Base-by-base conservation (phyloP, 2,888 invertebrate genomes). In the Agrotis ipsilon region DNA sequence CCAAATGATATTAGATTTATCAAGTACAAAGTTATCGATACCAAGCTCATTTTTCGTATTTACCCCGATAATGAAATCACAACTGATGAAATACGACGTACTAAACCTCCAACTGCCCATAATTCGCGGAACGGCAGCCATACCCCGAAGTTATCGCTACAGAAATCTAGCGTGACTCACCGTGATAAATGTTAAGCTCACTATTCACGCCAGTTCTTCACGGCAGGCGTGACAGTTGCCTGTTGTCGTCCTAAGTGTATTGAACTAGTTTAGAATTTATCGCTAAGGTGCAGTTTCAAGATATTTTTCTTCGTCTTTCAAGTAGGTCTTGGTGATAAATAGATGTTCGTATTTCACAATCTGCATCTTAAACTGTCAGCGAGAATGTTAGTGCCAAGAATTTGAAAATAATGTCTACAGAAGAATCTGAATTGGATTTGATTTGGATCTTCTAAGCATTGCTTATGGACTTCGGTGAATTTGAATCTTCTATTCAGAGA, bases 181-280 rank as follows among this genome's bases (percentile, higher is more conserved):
- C 43, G 65, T 83, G 82, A 83, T 84, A 76, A 84, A 82, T 82
- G 58, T 65, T 48, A 57, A 21, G 45, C 68, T 60, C 72, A 78
- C 63, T 67, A 58, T 76, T 70, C 75, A 55, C 68, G 57, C 58
- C 46, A 75, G 68, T 61, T 70, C 65, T 54, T 74, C 73, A 72
- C 67, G 70, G 49, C 70, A 61, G 68, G 18, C 73, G 78, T 71
- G 84, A 69, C 84, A 69, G 68, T 75, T 46, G 46, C 72, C 67
- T 60, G 82, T 76, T 65, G 69, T 62, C 48, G 64, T 24, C 32
- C 69, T 77, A 77, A 83, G 75, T 82, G 77, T 80, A 85, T 82
- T 84, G 72, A 80, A 83, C 61, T 72, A 73, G 69, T 73, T 81
- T 66, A 55, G 60, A 68, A 75, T 82, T 80, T 72, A 81, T 80